Evolutionary conservation across 2,113 vertebrate genomes (phyloP).

Genomic region (Bungarus multicinctus): DNA sequence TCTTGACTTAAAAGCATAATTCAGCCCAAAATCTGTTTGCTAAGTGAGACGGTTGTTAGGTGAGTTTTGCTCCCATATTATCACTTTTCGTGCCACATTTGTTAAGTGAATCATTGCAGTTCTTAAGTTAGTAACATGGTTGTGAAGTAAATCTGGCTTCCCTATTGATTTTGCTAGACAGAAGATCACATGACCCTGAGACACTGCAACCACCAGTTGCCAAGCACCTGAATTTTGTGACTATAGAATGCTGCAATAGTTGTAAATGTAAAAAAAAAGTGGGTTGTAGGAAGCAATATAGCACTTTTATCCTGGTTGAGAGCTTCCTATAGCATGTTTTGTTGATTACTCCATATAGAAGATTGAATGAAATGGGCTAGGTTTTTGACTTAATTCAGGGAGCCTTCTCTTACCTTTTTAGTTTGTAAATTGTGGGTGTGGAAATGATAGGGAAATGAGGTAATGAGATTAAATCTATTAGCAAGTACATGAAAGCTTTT

Average conservation of each 20-base stretch:
- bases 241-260: background rate
- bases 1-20: background rate
- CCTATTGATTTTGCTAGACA: background rate
- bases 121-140: background rate
- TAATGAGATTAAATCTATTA: background rate
- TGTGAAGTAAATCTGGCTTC: background rate
- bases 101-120: background rate
- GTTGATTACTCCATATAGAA: background rate
- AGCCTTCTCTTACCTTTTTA: background rate
- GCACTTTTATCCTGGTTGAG: background rate
- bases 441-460: background rate
- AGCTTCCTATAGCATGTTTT: background rate
- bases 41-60: background rate
- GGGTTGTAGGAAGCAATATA: background rate
- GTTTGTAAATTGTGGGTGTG: background rate
- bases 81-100: background rate
- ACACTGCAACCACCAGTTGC: background rate
- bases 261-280: background rate
- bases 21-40: background rate
- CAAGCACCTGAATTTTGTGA: background rate
- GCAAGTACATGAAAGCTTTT: background rate
- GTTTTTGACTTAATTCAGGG: background rate
- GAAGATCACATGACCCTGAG: background rate
- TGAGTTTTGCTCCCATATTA: background rate
- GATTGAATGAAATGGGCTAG: background rate